Evolutionary conservation across 2,888 invertebrate genomes (phyloP).

Genomic region (Sialis fuliginosa): DNA sequence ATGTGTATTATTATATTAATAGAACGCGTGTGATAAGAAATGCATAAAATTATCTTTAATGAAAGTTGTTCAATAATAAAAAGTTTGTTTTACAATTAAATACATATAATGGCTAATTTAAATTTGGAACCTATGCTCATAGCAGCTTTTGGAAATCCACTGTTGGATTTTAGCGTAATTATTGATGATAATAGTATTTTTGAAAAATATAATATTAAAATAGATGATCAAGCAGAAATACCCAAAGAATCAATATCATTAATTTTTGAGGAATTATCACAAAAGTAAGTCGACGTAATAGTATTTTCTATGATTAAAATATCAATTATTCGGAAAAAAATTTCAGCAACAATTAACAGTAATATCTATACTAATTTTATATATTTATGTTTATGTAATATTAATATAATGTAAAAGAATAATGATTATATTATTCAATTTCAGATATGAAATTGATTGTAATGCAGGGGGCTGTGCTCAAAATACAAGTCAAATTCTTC

Average conservation of each 20-base stretch:
- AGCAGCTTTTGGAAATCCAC: constrained; percentile 26
- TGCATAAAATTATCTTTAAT: no score
- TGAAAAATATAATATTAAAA: constrained; percentile 21
- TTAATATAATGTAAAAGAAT: no score
- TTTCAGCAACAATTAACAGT: no score
- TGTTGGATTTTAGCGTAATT: constrained; percentile 23
- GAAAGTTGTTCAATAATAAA: no score
- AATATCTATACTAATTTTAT: no score
- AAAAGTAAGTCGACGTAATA: constrained; percentile 10
- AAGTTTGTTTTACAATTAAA: neutral
- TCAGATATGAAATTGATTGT: constrained; percentile 14
- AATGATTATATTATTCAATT: constrained; percentile 6
- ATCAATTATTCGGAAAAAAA: no score
- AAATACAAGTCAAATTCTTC: constrained; percentile 29
- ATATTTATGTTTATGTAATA: no score
- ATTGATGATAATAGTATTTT: constrained; percentile 16
- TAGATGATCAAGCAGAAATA: constrained; percentile 24
- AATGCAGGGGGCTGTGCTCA: constrained; percentile 29
- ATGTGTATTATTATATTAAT: no score
- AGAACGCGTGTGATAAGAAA: no score
- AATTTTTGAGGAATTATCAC: constrained; percentile 16
- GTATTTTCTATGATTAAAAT: neutral
- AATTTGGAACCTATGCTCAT: constrained; percentile 10
- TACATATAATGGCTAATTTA: neutral
- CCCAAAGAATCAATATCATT: constrained; percentile 15